Evolutionary conservation across 1,140 invertebrate species (phyloP), one percentile per base, ranked within the genome.

Genomic region (Dinothrombium tinctorium): DNA sequence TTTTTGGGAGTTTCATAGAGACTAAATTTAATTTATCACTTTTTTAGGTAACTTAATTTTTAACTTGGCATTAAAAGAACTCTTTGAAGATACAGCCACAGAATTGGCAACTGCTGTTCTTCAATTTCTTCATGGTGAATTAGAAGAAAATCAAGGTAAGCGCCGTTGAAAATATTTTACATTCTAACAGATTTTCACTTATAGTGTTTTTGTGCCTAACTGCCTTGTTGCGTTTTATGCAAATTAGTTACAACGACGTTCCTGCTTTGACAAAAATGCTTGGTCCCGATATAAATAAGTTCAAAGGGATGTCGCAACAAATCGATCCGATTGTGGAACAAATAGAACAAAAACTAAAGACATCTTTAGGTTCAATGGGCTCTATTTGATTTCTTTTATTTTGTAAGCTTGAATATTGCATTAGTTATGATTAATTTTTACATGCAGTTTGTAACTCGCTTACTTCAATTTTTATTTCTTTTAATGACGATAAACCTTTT

Each of bases 11-110:
- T n/a, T n/a, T n/a, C n/a, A n/a, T n/a, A n/a, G n/a, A n/a, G n/a
- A n/a, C n/a, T n/a, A n/a, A n/a, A n/a, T n/a, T n/a, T n/a, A n/a
- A n/a, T n/a, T n/a, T n/a, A n/a, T n/a, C n/a, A n/a, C n/a, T n/a
- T n/a, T n/a, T n/a, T n/a, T n/a, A n/a, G 69, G 76, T 4, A 79
- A 80, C 43, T 73, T 90, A 37, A 72, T 89, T 43, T 76, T 84
- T 60, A 90, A 90, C 58, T 65, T 89, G 41, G 78, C 79, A 49
- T 76, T 76, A 66, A 89, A 87, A 74, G 83, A 90, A 73, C 82
- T 61, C 14, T 89, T 87, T 58, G 83, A 90, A 56, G 83, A 90
- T 54, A 74, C 86, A 12, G 81, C 82, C 23, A 78, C 84, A 15
- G 83, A 90, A 58, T 57, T 90, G 48, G 72, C 80, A 12, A 83